A percentile compares a stretch with the other conserved stretches of the same genome.
phyloP scores from a whole-genome alignment of 2,113 vertebrate species.

The Eira barbara region DNA sequence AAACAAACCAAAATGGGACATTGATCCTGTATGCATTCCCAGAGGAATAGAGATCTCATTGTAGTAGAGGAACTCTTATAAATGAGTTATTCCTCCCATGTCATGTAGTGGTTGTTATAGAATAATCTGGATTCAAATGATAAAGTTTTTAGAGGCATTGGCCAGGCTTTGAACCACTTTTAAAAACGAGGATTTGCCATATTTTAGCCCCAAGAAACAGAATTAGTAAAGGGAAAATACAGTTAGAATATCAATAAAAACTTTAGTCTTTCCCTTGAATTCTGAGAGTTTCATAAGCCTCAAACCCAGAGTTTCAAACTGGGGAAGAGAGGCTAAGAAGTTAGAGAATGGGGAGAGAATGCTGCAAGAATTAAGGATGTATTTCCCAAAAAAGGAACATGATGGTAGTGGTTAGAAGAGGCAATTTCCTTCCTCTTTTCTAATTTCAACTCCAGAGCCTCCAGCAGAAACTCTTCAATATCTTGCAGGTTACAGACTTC shows the following conservation, averaged over 20 bases:
- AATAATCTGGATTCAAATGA: not conserved
- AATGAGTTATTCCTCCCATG: not conserved
- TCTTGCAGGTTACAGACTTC: not conserved
- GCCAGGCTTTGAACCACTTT: not conserved
- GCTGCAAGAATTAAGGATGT: not conserved
- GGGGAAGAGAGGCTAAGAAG: not conserved
- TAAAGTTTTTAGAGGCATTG: not conserved
- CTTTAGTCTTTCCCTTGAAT: not conserved
- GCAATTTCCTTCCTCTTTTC: constrained; percentile 69
- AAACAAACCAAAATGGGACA: not conserved
- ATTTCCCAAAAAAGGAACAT: constrained; percentile 46
- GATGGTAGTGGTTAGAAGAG: not conserved
- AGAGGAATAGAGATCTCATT: not conserved
- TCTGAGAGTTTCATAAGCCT: not conserved
- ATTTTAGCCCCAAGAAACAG: not conserved
- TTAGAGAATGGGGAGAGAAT: not conserved
- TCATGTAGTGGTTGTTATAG: not conserved
- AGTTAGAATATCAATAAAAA: not conserved
- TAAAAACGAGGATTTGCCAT: not conserved
- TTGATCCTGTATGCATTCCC: not conserved
- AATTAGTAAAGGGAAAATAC: not conserved
- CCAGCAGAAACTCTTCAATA: not conserved
- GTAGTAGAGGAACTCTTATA: not conserved
- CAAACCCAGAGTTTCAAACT: not conserved
- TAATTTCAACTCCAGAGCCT: not conserved